These are phyloP conservation scores for Idaea aversata DNA, from an alignment of 2,888 invertebrate genomes.

Conservation along the genomic window DNA sequence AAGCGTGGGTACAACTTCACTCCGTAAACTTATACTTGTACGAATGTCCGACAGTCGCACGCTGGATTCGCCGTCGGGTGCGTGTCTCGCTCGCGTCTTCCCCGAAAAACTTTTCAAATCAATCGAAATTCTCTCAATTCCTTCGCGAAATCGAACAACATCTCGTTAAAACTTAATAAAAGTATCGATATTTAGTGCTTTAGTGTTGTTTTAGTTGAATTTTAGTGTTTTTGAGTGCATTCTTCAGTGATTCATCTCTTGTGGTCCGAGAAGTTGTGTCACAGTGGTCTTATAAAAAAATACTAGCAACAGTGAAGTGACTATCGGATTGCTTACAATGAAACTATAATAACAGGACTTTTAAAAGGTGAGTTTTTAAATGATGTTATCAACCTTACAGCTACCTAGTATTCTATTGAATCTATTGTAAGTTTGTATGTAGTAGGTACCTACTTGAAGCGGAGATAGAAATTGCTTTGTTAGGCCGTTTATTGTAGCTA, in stretches of 20 bases:
- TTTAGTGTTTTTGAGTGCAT: conserved; percentile 62
- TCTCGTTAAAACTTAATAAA: conserved; percentile 40
- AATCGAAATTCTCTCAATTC: conserved; percentile 48
- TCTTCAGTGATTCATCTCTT: conserved; percentile 75
- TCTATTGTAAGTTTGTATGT: not conserved
- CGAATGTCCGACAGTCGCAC: conserved; percentile 57
- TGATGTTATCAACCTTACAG: conserved; percentile 1
- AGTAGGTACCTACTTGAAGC: not conserved
- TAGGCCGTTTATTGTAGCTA: not conserved
- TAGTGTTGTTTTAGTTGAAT: conserved; percentile 47
- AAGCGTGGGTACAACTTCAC: conserved; percentile 55
- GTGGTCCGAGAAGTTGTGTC: conserved; percentile 59
- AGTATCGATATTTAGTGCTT: conserved; percentile 47
- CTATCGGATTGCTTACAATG: conserved; percentile 35
- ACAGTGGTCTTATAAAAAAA: conserved; percentile 55
- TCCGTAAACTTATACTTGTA: conserved; percentile 67
- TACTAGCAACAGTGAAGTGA: conserved; percentile 59
- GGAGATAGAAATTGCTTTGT: conserved; percentile 1
- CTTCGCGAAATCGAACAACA: conserved; percentile 30
- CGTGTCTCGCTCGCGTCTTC: conserved; percentile 47
- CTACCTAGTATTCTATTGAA: conserved; percentile 2
- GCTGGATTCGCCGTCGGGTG: conserved; percentile 44
- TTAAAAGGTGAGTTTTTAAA: conserved; percentile 34
- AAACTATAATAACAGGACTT: conserved; percentile 22
- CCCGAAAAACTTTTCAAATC: conserved; percentile 65